phyloP scores from a whole-genome alignment of 1,140 invertebrate species.

The Idris sp. region DNA sequence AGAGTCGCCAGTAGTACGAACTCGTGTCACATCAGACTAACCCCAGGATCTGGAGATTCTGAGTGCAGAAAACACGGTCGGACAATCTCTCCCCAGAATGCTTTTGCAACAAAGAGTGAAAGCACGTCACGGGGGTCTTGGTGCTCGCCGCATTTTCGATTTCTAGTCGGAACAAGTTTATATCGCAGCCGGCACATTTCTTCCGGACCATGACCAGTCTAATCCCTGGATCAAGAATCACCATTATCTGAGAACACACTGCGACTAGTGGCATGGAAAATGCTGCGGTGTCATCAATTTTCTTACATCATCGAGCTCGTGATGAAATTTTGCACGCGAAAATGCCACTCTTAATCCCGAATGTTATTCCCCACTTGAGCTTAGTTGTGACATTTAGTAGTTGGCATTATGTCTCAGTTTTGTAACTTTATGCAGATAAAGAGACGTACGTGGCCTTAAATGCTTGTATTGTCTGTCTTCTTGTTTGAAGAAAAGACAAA shows the following conservation, averaged over 20 bases:
- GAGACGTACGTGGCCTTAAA: constrained; percentile 40
- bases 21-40: constrained; percentile 72
- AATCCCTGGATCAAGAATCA: constrained; percentile 61
- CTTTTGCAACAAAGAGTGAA: constrained; percentile 54
- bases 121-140: constrained; percentile 54
- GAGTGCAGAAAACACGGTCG: constrained; percentile 73
- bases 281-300: constrained; percentile 39
- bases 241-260: constrained; percentile 61
- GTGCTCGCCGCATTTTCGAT: constrained; percentile 58
- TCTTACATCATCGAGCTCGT: constrained; percentile 5
- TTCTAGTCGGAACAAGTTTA: constrained; percentile 63
- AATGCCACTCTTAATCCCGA: no score
- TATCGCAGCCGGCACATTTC: constrained; percentile 54
- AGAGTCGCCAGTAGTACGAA: constrained; percentile 64
- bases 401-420: constrained; percentile 64
- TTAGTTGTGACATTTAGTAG: constrained; percentile 66
- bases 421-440: constrained; percentile 50
- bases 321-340: no score
- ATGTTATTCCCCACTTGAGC: constrained; percentile 39
- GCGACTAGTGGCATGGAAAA: constrained; percentile 47
- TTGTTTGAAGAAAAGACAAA: constrained; percentile 34
- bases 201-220: constrained; percentile 51
- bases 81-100: constrained; percentile 58
- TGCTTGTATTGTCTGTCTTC: constrained; percentile 27
- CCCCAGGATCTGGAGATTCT: constrained; percentile 71